Evolutionary conservation across 2,113 vertebrate species (phyloP).

Genomic region (Percopsis transmontana): DNA sequence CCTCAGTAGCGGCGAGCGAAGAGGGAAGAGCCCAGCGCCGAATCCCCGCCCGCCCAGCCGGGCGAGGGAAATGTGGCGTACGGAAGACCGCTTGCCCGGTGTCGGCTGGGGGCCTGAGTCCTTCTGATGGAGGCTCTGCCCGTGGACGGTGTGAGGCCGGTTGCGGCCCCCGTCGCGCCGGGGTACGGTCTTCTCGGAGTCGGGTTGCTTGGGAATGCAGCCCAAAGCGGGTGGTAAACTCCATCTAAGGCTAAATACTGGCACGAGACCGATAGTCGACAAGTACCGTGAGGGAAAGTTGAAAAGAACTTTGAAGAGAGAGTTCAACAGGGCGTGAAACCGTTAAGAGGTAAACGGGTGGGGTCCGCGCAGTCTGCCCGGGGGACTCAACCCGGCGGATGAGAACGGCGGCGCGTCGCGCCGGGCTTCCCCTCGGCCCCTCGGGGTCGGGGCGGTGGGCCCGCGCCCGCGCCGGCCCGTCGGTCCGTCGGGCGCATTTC

Average conservation of each 20-base stretch:
- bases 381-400: background rate
- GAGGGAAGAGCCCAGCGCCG: conserved; percentile 39
- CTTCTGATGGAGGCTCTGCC: conserved; percentile 51
- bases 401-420: background rate
- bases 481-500: too few species aligned
- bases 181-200: conserved; percentile 47
- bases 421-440: too few species aligned
- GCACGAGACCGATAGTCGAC: background rate
- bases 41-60: conserved; percentile 13
- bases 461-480: too few species aligned
- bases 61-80: conserved; percentile 26
- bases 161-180: conserved; percentile 23
- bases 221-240: background rate
- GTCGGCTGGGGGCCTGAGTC: conserved; percentile 31
- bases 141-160: conserved; percentile 47
- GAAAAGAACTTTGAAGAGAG: background rate
- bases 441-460: too few species aligned
- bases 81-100: background rate
- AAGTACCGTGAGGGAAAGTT: too few species aligned
- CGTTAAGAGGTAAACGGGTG: background rate
- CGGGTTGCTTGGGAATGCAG: conserved; percentile 47
- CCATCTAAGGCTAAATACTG: background rate
- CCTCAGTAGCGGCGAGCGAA: conserved; percentile 53
- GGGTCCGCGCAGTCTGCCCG: background rate
- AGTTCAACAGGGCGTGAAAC: conserved; percentile 2